A percentile compares a stretch with the other conserved stretches of the same genome.
Evolutionary conservation across 1,140 invertebrate genomes (phyloP).

Genomic region (Drosophila ananassae): DNA sequence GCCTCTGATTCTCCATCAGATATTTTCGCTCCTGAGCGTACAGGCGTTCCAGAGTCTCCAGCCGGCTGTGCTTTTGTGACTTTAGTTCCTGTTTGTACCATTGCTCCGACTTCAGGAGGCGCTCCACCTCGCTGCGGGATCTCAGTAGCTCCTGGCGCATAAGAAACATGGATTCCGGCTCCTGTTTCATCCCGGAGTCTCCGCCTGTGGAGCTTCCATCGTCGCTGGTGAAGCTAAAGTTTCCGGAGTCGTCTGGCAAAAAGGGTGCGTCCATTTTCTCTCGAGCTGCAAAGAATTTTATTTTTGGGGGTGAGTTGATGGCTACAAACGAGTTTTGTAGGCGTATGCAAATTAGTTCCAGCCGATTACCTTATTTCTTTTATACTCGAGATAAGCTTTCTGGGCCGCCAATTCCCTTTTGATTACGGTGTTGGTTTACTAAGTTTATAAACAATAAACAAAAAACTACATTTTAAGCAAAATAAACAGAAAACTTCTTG

Average conservation of each 20-base stretch:
- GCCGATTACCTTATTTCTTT: background rate
- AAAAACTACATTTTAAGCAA: constrained; percentile 61
- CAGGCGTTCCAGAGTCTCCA: constrained; percentile 74
- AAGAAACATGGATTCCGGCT: constrained; percentile 40
- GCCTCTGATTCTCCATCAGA: constrained; percentile 71
- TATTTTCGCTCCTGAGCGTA: constrained; percentile 78
- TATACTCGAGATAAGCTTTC: background rate
- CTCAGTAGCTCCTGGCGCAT: constrained; percentile 66
- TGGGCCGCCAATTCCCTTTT: background rate
- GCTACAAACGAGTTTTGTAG: constrained; percentile 27
- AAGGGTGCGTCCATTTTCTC: constrained; percentile 24
- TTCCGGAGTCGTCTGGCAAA: constrained; percentile 62
- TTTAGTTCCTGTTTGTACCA: constrained; percentile 80
- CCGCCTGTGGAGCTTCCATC: constrained; percentile 7
- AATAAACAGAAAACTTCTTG: constrained; percentile 37
- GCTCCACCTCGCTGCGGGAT: constrained; percentile 72
- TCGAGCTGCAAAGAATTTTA: constrained; percentile 10
- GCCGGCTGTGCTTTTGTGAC: constrained; percentile 62
- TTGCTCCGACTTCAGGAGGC: constrained; percentile 73
- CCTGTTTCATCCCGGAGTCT: background rate
- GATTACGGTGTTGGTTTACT: background rate
- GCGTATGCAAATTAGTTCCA: constrained; percentile 7
- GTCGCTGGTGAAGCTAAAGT: constrained; percentile 69
- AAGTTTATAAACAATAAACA: background rate
- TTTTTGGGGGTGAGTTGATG: constrained; percentile 19